These are phyloP conservation scores for Phalacrocorax pelagicus DNA, from an alignment of 2,113 vertebrate genomes.

Conservation along the genomic window DNA sequence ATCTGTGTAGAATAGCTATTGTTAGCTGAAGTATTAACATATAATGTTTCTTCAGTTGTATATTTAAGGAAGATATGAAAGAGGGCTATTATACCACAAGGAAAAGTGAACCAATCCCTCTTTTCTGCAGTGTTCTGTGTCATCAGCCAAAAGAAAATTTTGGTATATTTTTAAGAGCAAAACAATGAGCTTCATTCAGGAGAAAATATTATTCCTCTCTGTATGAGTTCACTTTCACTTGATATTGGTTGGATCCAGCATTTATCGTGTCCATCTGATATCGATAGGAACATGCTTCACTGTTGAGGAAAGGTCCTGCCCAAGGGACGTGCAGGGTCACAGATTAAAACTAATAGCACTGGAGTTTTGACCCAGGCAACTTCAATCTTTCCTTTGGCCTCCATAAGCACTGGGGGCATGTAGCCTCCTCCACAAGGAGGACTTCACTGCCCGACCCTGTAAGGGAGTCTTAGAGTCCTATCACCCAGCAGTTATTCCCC, in stretches of 20 bases:
- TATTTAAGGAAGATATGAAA: slow-evolving; percentile 41
- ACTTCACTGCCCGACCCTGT: background rate
- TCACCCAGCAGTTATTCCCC: background rate
- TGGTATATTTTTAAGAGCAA: slow-evolving; percentile 7
- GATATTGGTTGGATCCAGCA: background rate
- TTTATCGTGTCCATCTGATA: background rate
- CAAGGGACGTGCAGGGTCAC: background rate
- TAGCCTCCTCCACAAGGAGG: background rate
- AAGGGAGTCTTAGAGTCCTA: background rate
- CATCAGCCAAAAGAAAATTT: slow-evolving; percentile 10
- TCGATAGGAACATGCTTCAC: background rate
- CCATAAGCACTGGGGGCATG: background rate
- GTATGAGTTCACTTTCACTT: background rate
- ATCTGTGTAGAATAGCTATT: slow-evolving; percentile 24
- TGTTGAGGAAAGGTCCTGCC: background rate
- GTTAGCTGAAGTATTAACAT: slow-evolving; percentile 60
- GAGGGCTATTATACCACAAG: background rate
- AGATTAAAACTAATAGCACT: background rate
- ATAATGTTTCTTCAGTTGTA: slow-evolving; percentile 33
- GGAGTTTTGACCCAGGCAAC: background rate
- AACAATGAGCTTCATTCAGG: slow-evolving; percentile 23
- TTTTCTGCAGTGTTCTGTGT: background rate
- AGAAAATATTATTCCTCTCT: background rate
- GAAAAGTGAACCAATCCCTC: background rate
- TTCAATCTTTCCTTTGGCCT: background rate